These are phyloP conservation scores for Caenorhabditis panamensis DNA, from an alignment of 2,888 invertebrate genomes.

Conservation along the genomic window DNA sequence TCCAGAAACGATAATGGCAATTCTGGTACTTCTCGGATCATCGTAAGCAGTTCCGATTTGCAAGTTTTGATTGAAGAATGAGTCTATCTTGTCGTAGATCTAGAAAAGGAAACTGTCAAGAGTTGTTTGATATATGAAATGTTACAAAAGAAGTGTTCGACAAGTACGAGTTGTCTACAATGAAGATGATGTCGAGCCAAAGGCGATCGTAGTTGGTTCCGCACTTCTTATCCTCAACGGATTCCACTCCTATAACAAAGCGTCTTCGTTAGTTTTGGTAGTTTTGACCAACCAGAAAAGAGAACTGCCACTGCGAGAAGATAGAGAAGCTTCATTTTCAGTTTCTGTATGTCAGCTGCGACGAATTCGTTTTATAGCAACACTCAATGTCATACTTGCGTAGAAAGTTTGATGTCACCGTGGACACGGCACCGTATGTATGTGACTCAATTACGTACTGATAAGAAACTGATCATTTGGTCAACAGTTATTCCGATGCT, in stretches of 20 bases:
- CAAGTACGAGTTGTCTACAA: constrained; percentile 9
- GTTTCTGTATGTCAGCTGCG: neutral
- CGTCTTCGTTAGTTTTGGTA: neutral
- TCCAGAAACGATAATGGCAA: constrained; percentile 3
- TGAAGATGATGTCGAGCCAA: constrained; percentile 12
- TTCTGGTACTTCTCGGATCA: constrained; percentile 27
- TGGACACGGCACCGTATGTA: too few species aligned
- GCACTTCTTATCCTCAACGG: neutral
- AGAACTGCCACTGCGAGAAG: neutral
- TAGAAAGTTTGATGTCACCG: neutral
- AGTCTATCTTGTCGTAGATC: neutral
- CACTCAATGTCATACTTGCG: neutral
- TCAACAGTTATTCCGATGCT: neutral
- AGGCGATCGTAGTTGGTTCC: neutral
- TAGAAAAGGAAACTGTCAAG: neutral
- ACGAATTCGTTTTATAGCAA: neutral
- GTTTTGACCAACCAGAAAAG: neutral
- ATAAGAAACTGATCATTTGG: neutral
- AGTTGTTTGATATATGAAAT: neutral
- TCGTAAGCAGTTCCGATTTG: constrained; percentile 24
- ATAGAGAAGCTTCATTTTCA: neutral
- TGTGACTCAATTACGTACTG: too few species aligned
- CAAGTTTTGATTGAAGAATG: neutral
- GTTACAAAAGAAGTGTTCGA: neutral
- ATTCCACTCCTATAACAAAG: neutral